Base-by-base conservation (phyloP, 2,113 vertebrate species). In the Progne subis region DNA sequence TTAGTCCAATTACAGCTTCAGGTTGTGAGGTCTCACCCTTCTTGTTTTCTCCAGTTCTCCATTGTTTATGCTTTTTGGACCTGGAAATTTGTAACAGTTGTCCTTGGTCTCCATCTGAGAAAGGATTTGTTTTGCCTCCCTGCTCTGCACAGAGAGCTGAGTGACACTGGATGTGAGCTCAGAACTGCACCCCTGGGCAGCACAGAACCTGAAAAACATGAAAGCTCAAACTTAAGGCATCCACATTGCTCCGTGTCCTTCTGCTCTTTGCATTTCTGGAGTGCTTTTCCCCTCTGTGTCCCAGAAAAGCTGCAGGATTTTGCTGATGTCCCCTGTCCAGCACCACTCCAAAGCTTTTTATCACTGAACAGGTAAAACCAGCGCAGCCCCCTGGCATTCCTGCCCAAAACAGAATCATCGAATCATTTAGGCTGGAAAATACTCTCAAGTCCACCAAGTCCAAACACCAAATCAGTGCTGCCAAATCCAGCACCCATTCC, bases 221-320 rank as follows among this genome's bases (percentile, higher is more conserved):
- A 13, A 39, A 61, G 11, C 3, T 28, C 2, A 39, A 61, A 28
- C 25, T 61, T 6, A 18, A 39, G 17, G 37, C 12, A 61, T 39
- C 59, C 28, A 6, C 6, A 5, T 6, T 67, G 18, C 26, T 64
- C 52, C 1, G 0, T 9, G 39, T 39, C 50, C 64, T 71, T 57
- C 46, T 64, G 34, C 12, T 57, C 8, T n/a, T 44, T 52, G 29
- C 12, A 11, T 52, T 68, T 72, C 2, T 31, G 23, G 44, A 26
- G 7, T 7, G 32, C 0, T 44, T 61, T 68, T 49, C 14, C 20
- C 39, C 23, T 84, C 19, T 0, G 0, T 63, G 60, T 19, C 50
- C 6, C 43, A 52, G 41, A 41, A 83, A 85, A 53, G 5, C 19
- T 78, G 18, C 12, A 75, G 46, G 65, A 11, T 71, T 16, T 60